phyloP scores from a whole-genome alignment of 1,140 invertebrate species.

The Meloidogyne exigua region DNA sequence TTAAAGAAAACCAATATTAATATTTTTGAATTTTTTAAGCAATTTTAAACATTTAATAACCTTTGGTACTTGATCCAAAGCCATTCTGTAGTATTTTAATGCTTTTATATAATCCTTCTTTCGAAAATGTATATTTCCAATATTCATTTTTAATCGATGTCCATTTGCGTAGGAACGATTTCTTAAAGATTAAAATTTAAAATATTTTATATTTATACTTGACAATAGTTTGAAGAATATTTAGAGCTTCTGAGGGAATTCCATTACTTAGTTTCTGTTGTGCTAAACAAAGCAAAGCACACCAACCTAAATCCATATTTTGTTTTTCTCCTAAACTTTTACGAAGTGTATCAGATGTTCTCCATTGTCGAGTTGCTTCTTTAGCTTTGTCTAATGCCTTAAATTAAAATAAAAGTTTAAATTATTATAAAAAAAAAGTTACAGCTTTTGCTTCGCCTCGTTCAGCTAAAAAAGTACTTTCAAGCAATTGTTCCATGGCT shows the following conservation, averaged over 20 bases:
- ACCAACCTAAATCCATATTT: slow-evolving; percentile 22
- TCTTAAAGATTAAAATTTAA: slow-evolving; percentile 54
- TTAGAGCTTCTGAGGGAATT: slow-evolving; percentile 89
- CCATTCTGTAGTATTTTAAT: slow-evolving; percentile 95
- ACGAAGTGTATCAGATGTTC: background rate
- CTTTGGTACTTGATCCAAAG: slow-evolving; percentile 87
- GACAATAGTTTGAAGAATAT: slow-evolving; percentile 75
- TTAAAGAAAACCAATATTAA: too few species aligned
- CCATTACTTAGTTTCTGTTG: slow-evolving; percentile 84
- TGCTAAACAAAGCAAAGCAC: slow-evolving; percentile 18
- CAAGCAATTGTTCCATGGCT: slow-evolving; percentile 80
- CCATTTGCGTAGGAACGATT: slow-evolving; percentile 64
- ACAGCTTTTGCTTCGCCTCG: slow-evolving; percentile 69
- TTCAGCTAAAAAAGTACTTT: slow-evolving; percentile 73
- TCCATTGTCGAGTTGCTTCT: slow-evolving; percentile 26
- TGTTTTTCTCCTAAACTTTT: slow-evolving; percentile 2
- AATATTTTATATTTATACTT: slow-evolving; percentile 62
- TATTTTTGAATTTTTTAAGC: too few species aligned
- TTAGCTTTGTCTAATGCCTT: slow-evolving; percentile 28
- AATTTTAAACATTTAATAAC: slow-evolving; percentile 65
- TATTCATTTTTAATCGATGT: slow-evolving; percentile 89
- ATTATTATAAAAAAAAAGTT: slow-evolving; percentile 17
- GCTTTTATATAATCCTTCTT: slow-evolving; percentile 90
- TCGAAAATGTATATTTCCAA: slow-evolving; percentile 95
- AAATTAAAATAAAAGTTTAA: slow-evolving; percentile 72